phyloP scores from a whole-genome alignment of 2,888 invertebrate genomes.

The Diaphora mendica region DNA sequence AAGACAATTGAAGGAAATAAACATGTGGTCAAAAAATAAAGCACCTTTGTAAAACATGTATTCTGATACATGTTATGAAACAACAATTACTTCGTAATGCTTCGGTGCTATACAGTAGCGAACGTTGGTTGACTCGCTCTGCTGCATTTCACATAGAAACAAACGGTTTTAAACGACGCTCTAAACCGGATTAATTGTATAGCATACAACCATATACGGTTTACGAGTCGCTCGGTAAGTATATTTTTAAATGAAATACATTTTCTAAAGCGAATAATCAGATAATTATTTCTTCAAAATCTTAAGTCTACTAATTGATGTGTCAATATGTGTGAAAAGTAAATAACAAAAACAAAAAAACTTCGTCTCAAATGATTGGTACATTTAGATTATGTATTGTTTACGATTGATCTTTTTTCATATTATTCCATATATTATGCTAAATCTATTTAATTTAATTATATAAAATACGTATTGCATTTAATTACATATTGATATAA shows the following conservation, averaged over 20 bases:
- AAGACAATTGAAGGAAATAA: background rate
- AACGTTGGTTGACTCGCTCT: background rate
- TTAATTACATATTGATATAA: too few species aligned
- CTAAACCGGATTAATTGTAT: background rate
- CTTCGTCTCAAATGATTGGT: too few species aligned
- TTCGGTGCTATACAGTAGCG: background rate
- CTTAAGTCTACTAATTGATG: background rate
- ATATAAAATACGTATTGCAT: too few species aligned
- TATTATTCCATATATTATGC: too few species aligned
- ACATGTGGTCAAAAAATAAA: background rate
- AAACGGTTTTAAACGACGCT: background rate
- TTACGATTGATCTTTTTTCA: too few species aligned
- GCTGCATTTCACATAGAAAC: constrained; percentile 1
- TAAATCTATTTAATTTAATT: too few species aligned
- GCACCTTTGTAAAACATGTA: background rate
- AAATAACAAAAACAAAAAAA: too few species aligned
- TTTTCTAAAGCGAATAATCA: background rate
- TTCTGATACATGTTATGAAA: background rate
- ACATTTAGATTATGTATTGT: too few species aligned
- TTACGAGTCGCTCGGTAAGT: background rate
- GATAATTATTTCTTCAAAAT: background rate
- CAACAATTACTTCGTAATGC: background rate
- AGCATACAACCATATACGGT: background rate
- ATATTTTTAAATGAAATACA: background rate
- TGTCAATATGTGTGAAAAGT: background rate